phyloP scores from a whole-genome alignment of 2,888 invertebrate species.

The Drosophila acutilabella region DNA sequence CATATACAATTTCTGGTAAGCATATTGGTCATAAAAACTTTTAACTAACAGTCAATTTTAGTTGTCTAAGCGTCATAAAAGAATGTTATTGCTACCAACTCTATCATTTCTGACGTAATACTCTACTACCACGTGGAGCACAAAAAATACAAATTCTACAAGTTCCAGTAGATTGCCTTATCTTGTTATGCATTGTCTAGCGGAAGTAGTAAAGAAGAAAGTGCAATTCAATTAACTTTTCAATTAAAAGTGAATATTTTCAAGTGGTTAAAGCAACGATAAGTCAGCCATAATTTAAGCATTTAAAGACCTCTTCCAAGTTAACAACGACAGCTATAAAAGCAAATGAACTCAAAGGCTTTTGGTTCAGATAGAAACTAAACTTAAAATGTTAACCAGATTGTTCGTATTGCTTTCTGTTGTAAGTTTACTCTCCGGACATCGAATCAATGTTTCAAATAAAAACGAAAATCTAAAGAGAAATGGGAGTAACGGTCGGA shows the following conservation, averaged over 20 bases:
- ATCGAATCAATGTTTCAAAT: neutral
- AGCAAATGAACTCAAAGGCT: neutral
- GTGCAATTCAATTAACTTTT: slow-evolving; percentile 2
- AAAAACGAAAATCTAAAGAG: neutral
- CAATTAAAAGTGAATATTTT: slow-evolving; percentile 7
- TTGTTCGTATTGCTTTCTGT: slow-evolving; percentile 1
- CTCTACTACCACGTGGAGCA: neutral
- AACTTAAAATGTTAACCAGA: neutral
- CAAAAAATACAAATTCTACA: neutral
- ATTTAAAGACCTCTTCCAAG: slow-evolving; percentile 2
- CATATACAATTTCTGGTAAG: too few species aligned
- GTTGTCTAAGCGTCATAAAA: too few species aligned
- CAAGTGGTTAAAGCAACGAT: neutral
- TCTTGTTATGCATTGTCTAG: neutral
- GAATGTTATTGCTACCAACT: too few species aligned
- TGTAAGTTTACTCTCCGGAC: neutral
- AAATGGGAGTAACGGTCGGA: neutral
- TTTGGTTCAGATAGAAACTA: neutral
- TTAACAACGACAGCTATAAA: slow-evolving; percentile 5
- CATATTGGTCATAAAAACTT: too few species aligned
- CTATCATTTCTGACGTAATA: too few species aligned
- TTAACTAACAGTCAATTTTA: too few species aligned
- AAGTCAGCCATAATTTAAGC: slow-evolving; percentile 14
- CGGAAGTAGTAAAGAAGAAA: slow-evolving; percentile 1
- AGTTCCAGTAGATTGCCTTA: neutral